A percentile compares a stretch with the other conserved stretches of the same genome.
Conservation (phyloP, 2,888 invertebrate genomes). For the Zaprionus bogoriensis region DNA sequence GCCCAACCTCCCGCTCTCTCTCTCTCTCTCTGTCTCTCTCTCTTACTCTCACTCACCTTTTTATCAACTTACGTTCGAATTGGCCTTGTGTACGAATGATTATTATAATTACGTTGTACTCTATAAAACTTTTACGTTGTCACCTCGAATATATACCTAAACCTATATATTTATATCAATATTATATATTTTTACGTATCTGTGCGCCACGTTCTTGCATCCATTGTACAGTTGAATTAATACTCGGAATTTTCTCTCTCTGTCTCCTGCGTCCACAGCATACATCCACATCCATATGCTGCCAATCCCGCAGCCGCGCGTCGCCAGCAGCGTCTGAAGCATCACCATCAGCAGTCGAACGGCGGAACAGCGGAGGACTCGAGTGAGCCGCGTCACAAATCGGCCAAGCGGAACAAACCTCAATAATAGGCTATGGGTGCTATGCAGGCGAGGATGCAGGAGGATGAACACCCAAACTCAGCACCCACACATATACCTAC, state of each 20-base stretch:
- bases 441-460: too few species aligned
- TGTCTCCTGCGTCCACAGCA: constrained; percentile 68
- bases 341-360: constrained; percentile 53
- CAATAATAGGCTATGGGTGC: constrained; percentile 43
- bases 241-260: too few species aligned
- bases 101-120: constrained; percentile 29
- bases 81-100: constrained; percentile 62
- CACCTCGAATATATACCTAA: constrained; percentile 13
- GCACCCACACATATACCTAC: constrained; percentile 1
- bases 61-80: constrained; percentile 59
- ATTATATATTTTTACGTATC: not conserved
- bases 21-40: constrained; percentile 11
- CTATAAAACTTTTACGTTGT: constrained; percentile 45
- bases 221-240: constrained; percentile 6
- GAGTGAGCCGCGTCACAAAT: constrained; percentile 31
- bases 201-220: not conserved
- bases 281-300: constrained; percentile 83
- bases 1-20: constrained; percentile 28
- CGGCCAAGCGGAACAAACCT: constrained; percentile 52
- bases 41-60: constrained; percentile 28
- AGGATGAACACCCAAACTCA: constrained; percentile 1
- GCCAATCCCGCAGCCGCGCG: constrained; percentile 71
- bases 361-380: constrained; percentile 28
- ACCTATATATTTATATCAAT: not conserved
- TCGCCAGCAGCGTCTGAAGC: constrained; percentile 80